Evolutionary conservation across 2,888 invertebrate species (phyloP).

Genomic region (Junonia oenone): DNA sequence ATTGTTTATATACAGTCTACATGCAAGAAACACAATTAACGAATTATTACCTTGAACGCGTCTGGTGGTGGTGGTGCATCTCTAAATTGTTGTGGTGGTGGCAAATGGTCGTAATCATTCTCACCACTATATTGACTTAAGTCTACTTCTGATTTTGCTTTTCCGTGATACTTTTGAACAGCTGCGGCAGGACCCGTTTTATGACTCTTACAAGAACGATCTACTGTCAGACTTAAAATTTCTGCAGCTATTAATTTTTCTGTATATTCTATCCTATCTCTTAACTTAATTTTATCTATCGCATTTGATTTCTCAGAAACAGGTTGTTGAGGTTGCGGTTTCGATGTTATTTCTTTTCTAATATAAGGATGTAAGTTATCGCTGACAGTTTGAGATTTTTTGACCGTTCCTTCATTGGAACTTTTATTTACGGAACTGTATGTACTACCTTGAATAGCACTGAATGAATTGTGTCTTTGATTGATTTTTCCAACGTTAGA

Average conservation of each 20-base stretch:
- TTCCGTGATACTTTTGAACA: constrained; percentile 61
- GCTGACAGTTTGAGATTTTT: constrained; percentile 68
- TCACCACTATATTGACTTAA: constrained; percentile 75
- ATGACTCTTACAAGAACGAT: constrained; percentile 60
- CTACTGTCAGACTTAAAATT: constrained; percentile 63
- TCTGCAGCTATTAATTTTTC: constrained; percentile 72
- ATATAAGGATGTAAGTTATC: constrained; percentile 75
- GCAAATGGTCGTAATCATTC: constrained; percentile 85
- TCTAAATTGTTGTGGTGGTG: constrained; percentile 91
- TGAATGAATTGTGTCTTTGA: constrained; percentile 72
- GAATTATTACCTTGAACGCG: constrained; percentile 75
- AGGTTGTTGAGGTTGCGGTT: constrained; percentile 38
- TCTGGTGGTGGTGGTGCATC: constrained; percentile 89
- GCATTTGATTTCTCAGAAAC: constrained; percentile 43
- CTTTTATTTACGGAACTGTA: constrained; percentile 49
- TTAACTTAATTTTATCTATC: constrained; percentile 55
- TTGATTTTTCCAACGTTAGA: constrained; percentile 49
- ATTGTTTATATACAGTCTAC: too few species aligned
- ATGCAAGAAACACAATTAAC: constrained; percentile 31
- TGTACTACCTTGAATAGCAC: constrained; percentile 65
- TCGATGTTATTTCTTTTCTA: constrained; percentile 66
- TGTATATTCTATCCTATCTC: constrained; percentile 71
- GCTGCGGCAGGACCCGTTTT: constrained; percentile 46
- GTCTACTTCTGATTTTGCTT: constrained; percentile 81
- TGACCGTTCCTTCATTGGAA: constrained; percentile 56